A percentile compares a stretch with the other conserved stretches of the same genome.
phyloP scores from a whole-genome alignment of 92 coral and sea anemone genomes.

The Zoanthus sociatus region DNA sequence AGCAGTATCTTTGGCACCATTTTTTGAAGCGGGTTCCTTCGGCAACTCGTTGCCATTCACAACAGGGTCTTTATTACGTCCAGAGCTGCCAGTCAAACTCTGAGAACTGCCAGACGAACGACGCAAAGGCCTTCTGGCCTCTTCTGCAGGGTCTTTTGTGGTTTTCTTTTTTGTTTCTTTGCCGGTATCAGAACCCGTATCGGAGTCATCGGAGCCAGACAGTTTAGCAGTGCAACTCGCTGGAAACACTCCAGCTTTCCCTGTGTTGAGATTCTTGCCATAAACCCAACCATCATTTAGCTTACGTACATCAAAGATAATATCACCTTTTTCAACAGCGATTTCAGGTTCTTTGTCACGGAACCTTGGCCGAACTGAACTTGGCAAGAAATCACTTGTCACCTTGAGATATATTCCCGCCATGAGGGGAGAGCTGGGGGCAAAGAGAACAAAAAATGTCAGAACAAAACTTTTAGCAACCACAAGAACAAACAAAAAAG shows the following conservation, averaged over 20 bases:
- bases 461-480: slow-evolving; percentile 29
- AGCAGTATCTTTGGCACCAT: slow-evolving; percentile 16
- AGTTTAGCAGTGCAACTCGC: slow-evolving; percentile 85
- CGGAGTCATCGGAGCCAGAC: slow-evolving; percentile 67
- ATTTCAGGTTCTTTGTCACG: slow-evolving; percentile 86
- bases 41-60: slow-evolving; percentile 25
- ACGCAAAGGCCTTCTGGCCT: slow-evolving; percentile 26
- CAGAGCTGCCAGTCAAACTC: slow-evolving; percentile 43
- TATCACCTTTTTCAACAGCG: slow-evolving; percentile 87
- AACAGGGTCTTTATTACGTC: slow-evolving; percentile 47
- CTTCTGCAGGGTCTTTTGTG: slow-evolving; percentile 29
- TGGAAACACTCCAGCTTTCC: slow-evolving; percentile 87
- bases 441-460: slow-evolving; percentile 24
- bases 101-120: slow-evolving; percentile 38
- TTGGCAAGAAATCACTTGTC: slow-evolving; percentile 82
- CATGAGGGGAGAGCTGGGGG: slow-evolving; percentile 55
- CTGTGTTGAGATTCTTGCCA: slow-evolving; percentile 87
- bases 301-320: slow-evolving; percentile 87
- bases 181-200: slow-evolving; percentile 29
- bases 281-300: slow-evolving; percentile 87
- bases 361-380: slow-evolving; percentile 66
- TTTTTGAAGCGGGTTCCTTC: slow-evolving; percentile 37
- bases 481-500: background rate
- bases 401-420: slow-evolving; percentile 90
- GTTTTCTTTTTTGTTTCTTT: slow-evolving; percentile 39